These are phyloP conservation scores for Botia almorhae DNA, from an alignment of 2,797 vertebrate genomes.

Conservation along the genomic window DNA sequence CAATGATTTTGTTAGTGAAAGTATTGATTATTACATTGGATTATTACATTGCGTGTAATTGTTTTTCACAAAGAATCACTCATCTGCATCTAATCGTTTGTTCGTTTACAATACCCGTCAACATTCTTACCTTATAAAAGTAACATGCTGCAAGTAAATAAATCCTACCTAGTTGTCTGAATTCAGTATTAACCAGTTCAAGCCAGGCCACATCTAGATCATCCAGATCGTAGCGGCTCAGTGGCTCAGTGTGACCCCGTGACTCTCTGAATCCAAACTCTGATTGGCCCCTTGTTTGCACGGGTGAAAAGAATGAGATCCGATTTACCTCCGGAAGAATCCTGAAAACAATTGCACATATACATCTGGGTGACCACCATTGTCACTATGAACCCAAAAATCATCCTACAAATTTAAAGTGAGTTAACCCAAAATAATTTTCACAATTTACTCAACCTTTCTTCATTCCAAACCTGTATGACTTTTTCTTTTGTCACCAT, in stretches of 20 bases:
- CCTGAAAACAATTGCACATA: slow-evolving; percentile 60
- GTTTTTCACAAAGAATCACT: background rate
- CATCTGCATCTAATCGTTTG: no score
- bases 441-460: no score
- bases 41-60: no score
- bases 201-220: slow-evolving; percentile 94
- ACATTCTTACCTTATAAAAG: background rate
- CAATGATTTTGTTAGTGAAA: no score
- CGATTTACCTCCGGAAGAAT: slow-evolving; percentile 64
- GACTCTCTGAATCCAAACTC: slow-evolving; percentile 62
- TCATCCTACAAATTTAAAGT: background rate
- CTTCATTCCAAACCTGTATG: no score
- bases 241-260: slow-evolving; percentile 73
- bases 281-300: slow-evolving; percentile 58
- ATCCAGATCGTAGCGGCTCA: slow-evolving; percentile 92
- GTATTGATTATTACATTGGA: background rate
- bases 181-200: slow-evolving; percentile 91
- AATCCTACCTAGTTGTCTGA: slow-evolving; percentile 89
- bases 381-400: background rate
- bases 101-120: background rate
- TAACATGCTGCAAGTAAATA: slow-evolving; percentile 36
- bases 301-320: slow-evolving; percentile 60
- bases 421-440: no score
- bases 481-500: no score
- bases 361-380: slow-evolving; percentile 17